phyloP scores from a whole-genome alignment of 1,140 invertebrate genomes.

The Achroia grisella region DNA sequence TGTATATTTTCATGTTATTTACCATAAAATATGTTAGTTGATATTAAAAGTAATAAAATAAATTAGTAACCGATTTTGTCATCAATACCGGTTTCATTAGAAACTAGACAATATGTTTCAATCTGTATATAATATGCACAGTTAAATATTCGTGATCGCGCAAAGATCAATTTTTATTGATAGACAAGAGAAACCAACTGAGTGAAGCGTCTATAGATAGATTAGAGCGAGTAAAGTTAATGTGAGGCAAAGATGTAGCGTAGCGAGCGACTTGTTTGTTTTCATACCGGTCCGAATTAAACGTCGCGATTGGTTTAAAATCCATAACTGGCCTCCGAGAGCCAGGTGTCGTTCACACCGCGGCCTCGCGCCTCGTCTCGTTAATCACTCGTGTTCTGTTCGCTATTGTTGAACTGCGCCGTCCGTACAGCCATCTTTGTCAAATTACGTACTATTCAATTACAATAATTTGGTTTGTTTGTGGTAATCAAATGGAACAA shows the following conservation, averaged over 20 bases:
- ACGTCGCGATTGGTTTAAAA: slow-evolving; percentile 74
- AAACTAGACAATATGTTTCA: too few species aligned
- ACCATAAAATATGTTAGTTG: too few species aligned
- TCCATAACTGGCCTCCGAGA: slow-evolving; percentile 72
- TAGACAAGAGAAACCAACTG: slow-evolving; percentile 33
- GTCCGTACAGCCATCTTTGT: slow-evolving; percentile 72
- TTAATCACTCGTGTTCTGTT: slow-evolving; percentile 72
- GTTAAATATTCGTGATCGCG: too few species aligned
- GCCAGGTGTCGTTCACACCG: slow-evolving; percentile 75
- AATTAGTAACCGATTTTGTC: too few species aligned
- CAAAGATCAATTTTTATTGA: slow-evolving; percentile 54
- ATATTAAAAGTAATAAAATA: too few species aligned
- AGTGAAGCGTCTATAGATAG: slow-evolving; percentile 50
- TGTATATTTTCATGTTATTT: too few species aligned
- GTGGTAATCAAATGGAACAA: slow-evolving; percentile 59
- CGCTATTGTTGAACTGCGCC: slow-evolving; percentile 71
- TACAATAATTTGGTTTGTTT: slow-evolving; percentile 59
- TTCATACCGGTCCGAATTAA: slow-evolving; percentile 73
- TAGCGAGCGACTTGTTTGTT: slow-evolving; percentile 70
- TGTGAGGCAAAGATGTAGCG: slow-evolving; percentile 45
- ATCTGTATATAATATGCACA: too few species aligned
- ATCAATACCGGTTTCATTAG: too few species aligned
- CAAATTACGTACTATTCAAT: slow-evolving; percentile 67
- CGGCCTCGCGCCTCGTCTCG: slow-evolving; percentile 72
- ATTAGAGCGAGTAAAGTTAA: slow-evolving; percentile 27